Evolutionary conservation across 2,888 invertebrate species (phyloP), one percentile per base, ranked within the genome.

Genomic region (Chouioia cunea): DNA sequence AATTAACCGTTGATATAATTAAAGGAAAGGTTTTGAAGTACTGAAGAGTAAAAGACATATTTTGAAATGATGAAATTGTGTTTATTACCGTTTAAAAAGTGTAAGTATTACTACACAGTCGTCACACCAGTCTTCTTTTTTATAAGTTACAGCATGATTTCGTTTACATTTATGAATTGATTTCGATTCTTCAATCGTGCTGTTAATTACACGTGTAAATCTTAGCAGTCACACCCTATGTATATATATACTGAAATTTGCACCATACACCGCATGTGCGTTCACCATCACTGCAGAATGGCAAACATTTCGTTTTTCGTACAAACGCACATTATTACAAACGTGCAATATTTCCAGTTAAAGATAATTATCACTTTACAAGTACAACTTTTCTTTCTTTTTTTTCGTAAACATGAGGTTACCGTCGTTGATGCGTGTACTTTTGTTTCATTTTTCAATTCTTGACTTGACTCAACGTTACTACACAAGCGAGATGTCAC

Each of bases 111-210:
- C 64, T 65, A 60, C 58, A 70, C 70, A 65, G 52, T 70, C 22
- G 65, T 70, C 70, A 65, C 65, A 60, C 70, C 59, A 65, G 65
- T 70, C 59, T 70, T 70, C 10, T 69, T n/a, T n/a, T 63, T 62
- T 70, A 59, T 65, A 59, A 65, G 64, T 65, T 53, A 70, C 4
- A 65, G 53, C 43, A 59, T 57, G 22, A 47, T 48, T 48, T 59
- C 16, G 36, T 65, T 70, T 36, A 36, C 36, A 36, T 36, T 36
- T 36, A 65, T 53, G 43, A 58, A 70, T 47, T 63, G 47, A 59
- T 12, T 12, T 4, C 36, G 36, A 20, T 44, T 48, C 50, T 67
- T 64, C 46, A 27, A 56, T 58, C 62, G 53, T 23, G 23, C 57
- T 57, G 22, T 64, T 53, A 27, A 59, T 58, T 52, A 53, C 47